Conservation (phyloP, 92 coral and sea anemone genomes). For the Paragorgia papillata region DNA sequence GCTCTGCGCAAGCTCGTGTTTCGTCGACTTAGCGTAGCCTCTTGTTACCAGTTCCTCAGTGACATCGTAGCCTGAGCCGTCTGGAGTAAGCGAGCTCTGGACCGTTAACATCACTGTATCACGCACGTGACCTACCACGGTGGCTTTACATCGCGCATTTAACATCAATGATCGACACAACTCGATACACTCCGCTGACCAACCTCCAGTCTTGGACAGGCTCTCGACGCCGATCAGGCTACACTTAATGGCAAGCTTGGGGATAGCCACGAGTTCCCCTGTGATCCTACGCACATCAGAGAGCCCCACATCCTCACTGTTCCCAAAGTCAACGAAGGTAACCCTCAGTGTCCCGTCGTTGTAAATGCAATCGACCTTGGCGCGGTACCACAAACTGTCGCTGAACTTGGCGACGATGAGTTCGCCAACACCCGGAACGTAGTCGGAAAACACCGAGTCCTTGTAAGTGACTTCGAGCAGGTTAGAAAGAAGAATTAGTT, state of each 20-base stretch:
- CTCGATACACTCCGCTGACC: slow-evolving; percentile 62
- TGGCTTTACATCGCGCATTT: slow-evolving; percentile 55
- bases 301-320: slow-evolving; percentile 74
- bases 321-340: slow-evolving; percentile 89
- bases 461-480: slow-evolving; percentile 55
- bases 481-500: slow-evolving; percentile 50
- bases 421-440: slow-evolving; percentile 77
- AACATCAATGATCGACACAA: slow-evolving; percentile 63
- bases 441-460: slow-evolving; percentile 61
- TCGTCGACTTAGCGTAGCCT: slow-evolving; percentile 11
- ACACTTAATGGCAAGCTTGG: slow-evolving; percentile 79
- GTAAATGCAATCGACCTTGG: slow-evolving; percentile 69
- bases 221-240: slow-evolving; percentile 60
- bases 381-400: slow-evolving; percentile 83
- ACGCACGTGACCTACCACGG: slow-evolving; percentile 1
- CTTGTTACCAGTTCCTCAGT: slow-evolving; percentile 21
- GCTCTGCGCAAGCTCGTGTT: slow-evolving; percentile 40
- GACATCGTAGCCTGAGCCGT: slow-evolving; percentile 10
- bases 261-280: slow-evolving; percentile 60
- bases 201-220: slow-evolving; percentile 50
- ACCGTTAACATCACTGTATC: slow-evolving; percentile 7
- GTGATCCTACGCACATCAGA: slow-evolving; percentile 70
- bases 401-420: slow-evolving; percentile 85
- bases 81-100: not conserved
- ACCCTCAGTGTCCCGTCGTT: slow-evolving; percentile 73